These are phyloP conservation scores for Sinopyrophorus schimmeli DNA, from an alignment of 2,888 invertebrate species.

Conservation along the genomic window DNA sequence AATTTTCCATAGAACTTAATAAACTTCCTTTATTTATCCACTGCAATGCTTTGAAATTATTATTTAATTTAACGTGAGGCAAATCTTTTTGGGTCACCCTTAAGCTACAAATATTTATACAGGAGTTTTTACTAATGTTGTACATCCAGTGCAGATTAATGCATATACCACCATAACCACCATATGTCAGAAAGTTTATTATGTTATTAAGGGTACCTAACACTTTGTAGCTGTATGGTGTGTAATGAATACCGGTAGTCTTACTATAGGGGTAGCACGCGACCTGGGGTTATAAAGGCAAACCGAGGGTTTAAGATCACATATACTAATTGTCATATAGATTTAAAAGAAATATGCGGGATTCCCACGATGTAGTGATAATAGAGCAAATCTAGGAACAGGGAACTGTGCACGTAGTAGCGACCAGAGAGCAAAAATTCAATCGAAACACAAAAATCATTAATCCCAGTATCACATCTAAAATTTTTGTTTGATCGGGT, in stretches of 20 bases:
- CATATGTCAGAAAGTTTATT: constrained; percentile 42
- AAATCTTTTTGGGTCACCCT: neutral
- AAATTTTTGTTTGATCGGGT: too few relatives aligned
- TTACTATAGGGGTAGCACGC: constrained; percentile 45
- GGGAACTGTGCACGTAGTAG: too few relatives aligned
- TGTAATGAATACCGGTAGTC: constrained; percentile 25
- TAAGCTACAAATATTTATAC: neutral
- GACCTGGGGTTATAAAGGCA: constrained; percentile 36
- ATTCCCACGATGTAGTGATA: too few relatives aligned
- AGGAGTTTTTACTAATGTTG: constrained; percentile 2
- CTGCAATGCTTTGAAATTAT: neutral
- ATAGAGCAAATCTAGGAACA: too few relatives aligned
- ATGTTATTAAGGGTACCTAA: constrained; percentile 30
- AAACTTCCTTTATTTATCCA: neutral
- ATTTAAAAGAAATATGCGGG: constrained; percentile 36
- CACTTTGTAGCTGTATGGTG: constrained; percentile 23
- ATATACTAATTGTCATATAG: constrained; percentile 21
- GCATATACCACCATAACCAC: constrained; percentile 44
- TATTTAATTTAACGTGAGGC: neutral
- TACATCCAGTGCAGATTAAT: constrained; percentile 30
- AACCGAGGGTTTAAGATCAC: constrained; percentile 24
- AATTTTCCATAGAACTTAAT: neutral
- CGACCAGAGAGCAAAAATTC: too few relatives aligned
- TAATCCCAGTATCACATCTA: too few relatives aligned
- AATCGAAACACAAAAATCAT: too few relatives aligned